Conservation (phyloP, 2,888 invertebrate species). For the Tetropium fuscum region DNA sequence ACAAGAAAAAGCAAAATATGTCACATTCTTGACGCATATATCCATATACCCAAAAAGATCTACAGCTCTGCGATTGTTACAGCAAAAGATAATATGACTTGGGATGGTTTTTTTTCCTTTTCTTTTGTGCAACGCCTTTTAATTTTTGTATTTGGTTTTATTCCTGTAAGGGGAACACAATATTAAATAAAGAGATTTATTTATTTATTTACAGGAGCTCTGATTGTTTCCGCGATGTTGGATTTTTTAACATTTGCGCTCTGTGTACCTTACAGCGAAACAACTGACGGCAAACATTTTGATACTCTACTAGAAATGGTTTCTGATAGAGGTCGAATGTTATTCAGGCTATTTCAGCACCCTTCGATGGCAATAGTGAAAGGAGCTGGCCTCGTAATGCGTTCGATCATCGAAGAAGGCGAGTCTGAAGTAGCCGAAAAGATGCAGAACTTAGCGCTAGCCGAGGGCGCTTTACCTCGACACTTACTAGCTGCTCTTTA, state of each 20-base stretch:
- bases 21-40: too few species aligned
- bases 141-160: too few species aligned
- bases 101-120: too few species aligned
- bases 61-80: too few species aligned
- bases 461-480: constrained; percentile 95
- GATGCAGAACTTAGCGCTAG: constrained; percentile 96
- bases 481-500: constrained; percentile 93
- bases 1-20: too few species aligned
- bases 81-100: too few species aligned
- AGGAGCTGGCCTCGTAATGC: constrained; percentile 97
- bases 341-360: constrained; percentile 93
- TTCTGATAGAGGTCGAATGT: constrained; percentile 87
- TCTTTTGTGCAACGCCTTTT: too few species aligned
- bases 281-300: constrained; percentile 96
- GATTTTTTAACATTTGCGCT: constrained; percentile 98
- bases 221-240: constrained; percentile 97
- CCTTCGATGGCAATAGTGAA: constrained; percentile 95
- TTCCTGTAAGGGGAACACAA: too few species aligned
- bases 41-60: too few species aligned
- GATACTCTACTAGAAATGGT: constrained; percentile 95
- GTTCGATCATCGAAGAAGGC: constrained; percentile 98
- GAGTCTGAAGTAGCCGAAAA: constrained; percentile 89
- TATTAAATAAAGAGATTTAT: too few species aligned
- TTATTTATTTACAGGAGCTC: constrained; percentile 96
- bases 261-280: constrained; percentile 99